A percentile compares a stretch with the other conserved stretches of the same genome.
Conservation (phyloP, 37 sponge, comb jelly and placozoan genomes). For the Tethya wilhelma region DNA sequence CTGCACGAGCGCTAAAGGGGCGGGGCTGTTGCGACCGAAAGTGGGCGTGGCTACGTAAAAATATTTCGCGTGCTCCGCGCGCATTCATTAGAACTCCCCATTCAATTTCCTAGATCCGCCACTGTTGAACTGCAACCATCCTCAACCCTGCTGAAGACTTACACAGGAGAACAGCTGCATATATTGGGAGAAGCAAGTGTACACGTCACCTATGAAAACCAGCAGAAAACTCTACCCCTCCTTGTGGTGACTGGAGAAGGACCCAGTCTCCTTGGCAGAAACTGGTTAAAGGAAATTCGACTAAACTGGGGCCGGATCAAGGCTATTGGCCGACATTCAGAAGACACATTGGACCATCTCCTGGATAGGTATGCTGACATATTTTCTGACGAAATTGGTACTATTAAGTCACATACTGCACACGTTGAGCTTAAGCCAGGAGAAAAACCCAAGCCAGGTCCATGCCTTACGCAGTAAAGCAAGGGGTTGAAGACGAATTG, state of each 20-base stretch:
- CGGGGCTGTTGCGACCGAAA: too few relatives aligned
- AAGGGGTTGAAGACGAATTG: not conserved
- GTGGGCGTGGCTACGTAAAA: too few relatives aligned
- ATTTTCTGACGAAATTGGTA: conserved; percentile 12
- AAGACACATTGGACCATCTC: not conserved
- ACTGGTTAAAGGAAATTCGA: not conserved
- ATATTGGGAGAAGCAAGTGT: not conserved
- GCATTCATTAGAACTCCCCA: too few relatives aligned
- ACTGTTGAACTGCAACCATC: not conserved
- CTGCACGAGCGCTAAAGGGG: too few relatives aligned
- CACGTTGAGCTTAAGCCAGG: not conserved
- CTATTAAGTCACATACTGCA: not conserved
- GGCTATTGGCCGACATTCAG: not conserved
- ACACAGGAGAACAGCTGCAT: not conserved
- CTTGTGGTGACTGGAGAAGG: conserved; percentile 3
- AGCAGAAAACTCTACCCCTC: not conserved
- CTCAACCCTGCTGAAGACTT: not conserved
- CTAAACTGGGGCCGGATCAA: not conserved
- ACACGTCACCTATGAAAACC: not conserved
- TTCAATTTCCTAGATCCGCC: too few relatives aligned
- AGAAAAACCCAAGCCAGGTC: not conserved
- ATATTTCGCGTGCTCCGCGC: too few relatives aligned
- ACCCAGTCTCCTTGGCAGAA: conserved; percentile 2
- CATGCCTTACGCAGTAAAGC: not conserved
- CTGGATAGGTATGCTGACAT: not conserved